These are phyloP conservation scores for Isotomurus palustris DNA, from an alignment of 2,888 invertebrate species.

Conservation along the genomic window DNA sequence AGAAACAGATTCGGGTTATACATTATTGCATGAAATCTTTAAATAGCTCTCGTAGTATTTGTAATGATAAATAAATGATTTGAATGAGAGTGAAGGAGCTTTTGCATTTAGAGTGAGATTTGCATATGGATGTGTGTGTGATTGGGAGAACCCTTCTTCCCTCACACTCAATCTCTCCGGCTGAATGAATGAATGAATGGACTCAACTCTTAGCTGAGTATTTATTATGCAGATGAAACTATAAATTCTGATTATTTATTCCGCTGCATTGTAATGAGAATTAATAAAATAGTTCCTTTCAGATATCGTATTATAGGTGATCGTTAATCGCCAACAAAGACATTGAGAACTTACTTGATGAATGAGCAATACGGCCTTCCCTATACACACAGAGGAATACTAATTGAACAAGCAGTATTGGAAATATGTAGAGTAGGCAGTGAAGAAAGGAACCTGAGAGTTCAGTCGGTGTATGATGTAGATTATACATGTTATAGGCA, in stretches of 20 bases:
- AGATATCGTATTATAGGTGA: no score
- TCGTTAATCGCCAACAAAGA: no score
- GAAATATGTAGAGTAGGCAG: no score
- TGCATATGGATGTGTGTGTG: constrained; percentile 10
- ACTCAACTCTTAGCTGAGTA: neutral
- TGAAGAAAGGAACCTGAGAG: no score
- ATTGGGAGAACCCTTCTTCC: neutral
- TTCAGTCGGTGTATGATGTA: no score
- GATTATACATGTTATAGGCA: no score
- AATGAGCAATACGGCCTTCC: no score
- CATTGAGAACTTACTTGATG: no score
- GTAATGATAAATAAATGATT: constrained; percentile 7
- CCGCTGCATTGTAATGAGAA: constrained; percentile 5
- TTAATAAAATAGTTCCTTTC: no score
- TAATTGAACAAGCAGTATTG: no score
- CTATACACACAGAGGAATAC: no score
- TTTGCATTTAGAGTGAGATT: constrained; percentile 9
- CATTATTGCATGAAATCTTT: constrained; percentile 9
- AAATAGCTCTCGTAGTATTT: constrained; percentile 4
- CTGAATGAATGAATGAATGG: neutral
- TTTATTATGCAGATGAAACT: neutral
- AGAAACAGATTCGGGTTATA: constrained; percentile 3
- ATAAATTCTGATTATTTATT: neutral
- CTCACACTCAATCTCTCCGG: no score
- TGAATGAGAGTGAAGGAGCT: neutral